Evolutionary conservation across 1,140 invertebrate species (phyloP), one percentile per base, ranked within the genome.

Genomic region (Lanistes nyassanus): DNA sequence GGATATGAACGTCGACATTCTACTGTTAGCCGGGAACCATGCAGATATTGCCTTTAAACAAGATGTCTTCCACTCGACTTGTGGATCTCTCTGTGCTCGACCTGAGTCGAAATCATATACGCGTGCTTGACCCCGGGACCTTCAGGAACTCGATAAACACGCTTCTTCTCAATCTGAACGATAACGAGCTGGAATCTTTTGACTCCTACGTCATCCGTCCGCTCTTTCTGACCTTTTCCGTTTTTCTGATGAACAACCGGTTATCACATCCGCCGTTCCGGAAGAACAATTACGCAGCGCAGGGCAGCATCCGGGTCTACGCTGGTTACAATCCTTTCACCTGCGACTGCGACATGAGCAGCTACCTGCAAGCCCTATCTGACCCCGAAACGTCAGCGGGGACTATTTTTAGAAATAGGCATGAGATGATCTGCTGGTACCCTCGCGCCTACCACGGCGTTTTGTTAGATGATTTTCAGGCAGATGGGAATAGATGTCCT

Each of bases 181-280:
- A 72, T 36, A 72, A 72, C 70, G 19, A 60, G 19, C 56, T 72
- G 7, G 29, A 72, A n/a, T 0, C 29, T 23, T 72, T 72, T 19
- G 70, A 62, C 55, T 7, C 36, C n/a, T n/a, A 31, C 55, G 55
- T 72, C 34, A 60, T 23, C 2, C 70, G 55, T 6, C 21, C 13
- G 7, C 26, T 51, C 21, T 21, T 23, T 16, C 36, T 70, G 37
- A 39, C 37, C 16, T 72, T 31, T 36, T 60, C 21, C 2, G 42
- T 72, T 21, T 39, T 60, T 37, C 70, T 72, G 36, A 62, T 19
- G 11, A 23, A 62, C 37, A 72, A 72, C 36, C 31, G 70, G 29
- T 72, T 72, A 7, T 72, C 55, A 2, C 70, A 72, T 37, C 70
- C 70, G 19, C 70, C 70, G 1, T 72, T 72, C 56, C 53, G 31